phyloP scores from a whole-genome alignment of 2,113 vertebrate genomes.

The Neodon shergylaensis region DNA sequence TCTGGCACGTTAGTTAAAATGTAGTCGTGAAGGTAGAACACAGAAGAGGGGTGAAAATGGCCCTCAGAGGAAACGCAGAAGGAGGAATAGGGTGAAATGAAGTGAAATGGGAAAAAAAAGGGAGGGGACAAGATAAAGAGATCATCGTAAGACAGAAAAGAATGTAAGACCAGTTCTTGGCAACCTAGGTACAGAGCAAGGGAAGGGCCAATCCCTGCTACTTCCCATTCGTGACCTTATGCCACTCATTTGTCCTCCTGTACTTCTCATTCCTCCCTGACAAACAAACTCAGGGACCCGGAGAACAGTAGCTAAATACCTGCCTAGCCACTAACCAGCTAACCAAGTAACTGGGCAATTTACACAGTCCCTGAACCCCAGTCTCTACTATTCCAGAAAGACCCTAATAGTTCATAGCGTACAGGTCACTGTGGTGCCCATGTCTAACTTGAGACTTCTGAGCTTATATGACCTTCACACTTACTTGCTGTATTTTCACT shows the following conservation, averaged over 20 bases:
- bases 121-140: background rate
- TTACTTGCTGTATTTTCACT: conserved; percentile 38
- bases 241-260: background rate
- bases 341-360: too few relatives aligned
- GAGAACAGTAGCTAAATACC: background rate
- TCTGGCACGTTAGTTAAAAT: background rate
- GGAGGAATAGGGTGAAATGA: background rate
- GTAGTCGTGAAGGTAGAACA: background rate
- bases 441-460: background rate
- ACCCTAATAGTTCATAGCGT: background rate
- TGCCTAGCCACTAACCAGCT: background rate
- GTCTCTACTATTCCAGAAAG: background rate
- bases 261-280: background rate
- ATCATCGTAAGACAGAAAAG: background rate
- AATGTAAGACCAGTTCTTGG: background rate
- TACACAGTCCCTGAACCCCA: background rate
- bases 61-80: background rate
- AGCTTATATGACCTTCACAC: background rate
- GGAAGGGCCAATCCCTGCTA: background rate
- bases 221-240: background rate
- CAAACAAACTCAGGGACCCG: background rate
- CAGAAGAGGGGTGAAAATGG: background rate
- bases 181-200: background rate
- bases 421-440: background rate
- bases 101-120: background rate